Percentiles rank a stretch among this genome's conserved stretches.
phyloP scores from a whole-genome alignment of 2,888 invertebrate genomes.

The Rosalia funebris region DNA sequence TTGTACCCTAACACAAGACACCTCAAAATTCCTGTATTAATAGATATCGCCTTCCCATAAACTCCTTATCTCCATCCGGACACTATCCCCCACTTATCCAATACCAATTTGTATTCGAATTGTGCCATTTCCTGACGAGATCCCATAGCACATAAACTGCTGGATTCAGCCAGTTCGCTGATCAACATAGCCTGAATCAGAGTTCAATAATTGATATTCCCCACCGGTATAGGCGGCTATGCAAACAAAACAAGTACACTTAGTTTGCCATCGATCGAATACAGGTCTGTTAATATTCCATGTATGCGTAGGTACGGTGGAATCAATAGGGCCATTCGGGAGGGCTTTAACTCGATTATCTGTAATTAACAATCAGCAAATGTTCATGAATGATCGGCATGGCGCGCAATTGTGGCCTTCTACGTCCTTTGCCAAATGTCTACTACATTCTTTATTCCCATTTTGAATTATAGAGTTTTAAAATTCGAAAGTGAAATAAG shows the following conservation, averaged over 20 bases:
- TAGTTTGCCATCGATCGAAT: not conserved
- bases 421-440: no score
- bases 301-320: not conserved
- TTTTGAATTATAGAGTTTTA: no score
- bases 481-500: no score
- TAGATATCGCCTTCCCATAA: no score
- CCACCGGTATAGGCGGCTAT: not conserved
- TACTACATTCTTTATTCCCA: no score
- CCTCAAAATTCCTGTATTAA: no score
- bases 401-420: no score
- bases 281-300: not conserved
- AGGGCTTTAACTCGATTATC: not conserved
- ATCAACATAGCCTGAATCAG: not conserved
- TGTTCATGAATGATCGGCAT: no score
- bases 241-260: constrained; percentile 6
- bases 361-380: not conserved
- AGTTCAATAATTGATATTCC: constrained; percentile 12
- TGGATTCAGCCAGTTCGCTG: not conserved
- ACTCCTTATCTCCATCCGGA: no score
- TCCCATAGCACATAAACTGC: not conserved
- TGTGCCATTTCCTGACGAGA: not conserved
- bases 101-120: no score
- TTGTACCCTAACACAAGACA: no score
- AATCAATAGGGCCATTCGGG: not conserved
- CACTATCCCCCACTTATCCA: no score